phyloP scores from a whole-genome alignment of 2,888 invertebrate species.

The Synanthedon myopaeformis region DNA sequence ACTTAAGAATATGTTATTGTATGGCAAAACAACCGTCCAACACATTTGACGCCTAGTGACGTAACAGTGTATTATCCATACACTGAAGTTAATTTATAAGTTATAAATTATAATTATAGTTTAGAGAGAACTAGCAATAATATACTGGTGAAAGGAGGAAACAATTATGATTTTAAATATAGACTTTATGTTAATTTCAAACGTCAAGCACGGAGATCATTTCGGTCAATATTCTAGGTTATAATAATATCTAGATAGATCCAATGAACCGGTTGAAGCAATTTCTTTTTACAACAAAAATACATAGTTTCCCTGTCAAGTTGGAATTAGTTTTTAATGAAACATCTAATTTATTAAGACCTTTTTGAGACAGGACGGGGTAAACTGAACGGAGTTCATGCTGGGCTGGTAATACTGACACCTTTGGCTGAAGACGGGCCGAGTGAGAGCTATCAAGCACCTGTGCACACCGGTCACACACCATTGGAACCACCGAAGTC shows the following conservation, averaged over 20 bases:
- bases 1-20: too few relatives aligned
- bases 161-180: background rate
- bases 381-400: slow-evolving; percentile 58
- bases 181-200: background rate
- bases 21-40: too few relatives aligned
- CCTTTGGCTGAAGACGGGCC: slow-evolving; percentile 42
- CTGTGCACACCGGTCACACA: slow-evolving; percentile 32
- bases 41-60: background rate
- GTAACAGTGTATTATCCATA: background rate
- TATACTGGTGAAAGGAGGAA: background rate
- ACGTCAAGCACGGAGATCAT: background rate
- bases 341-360: background rate
- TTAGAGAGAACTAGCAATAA: background rate
- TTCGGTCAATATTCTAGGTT: background rate
- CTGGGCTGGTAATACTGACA: slow-evolving; percentile 55
- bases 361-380: slow-evolving; percentile 63
- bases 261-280: background rate
- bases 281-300: background rate
- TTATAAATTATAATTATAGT: background rate
- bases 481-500: slow-evolving; percentile 50
- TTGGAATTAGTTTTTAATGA: too few relatives aligned
- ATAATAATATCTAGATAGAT: background rate
- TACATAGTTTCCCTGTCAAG: too few relatives aligned
- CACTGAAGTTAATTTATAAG: background rate
- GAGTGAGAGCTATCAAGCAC: slow-evolving; percentile 29